phyloP scores from a whole-genome alignment of 2,797 vertebrate species.

The Xenentodon cancila region DNA sequence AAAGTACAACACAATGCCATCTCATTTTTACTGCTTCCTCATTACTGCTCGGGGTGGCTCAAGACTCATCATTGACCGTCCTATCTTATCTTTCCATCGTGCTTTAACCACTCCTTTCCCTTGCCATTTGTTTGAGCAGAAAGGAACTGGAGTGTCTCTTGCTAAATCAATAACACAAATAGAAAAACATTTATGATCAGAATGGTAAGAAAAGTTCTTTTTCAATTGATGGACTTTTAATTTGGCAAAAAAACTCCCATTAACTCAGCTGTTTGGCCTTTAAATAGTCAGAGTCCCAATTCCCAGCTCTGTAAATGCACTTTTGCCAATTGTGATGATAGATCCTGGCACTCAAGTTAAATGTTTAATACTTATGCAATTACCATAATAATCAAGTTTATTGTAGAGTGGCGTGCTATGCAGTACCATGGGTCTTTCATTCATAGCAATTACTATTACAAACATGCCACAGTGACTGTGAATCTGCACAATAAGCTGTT shows the following conservation, averaged over 20 bases:
- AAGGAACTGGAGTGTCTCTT: constrained; percentile 31
- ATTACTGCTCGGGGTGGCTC: constrained; percentile 81
- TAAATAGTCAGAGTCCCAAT: constrained; percentile 53
- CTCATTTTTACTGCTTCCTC: constrained; percentile 84
- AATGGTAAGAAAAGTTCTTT: constrained; percentile 61
- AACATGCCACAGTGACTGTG: constrained; percentile 65
- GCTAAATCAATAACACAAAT: constrained; percentile 74
- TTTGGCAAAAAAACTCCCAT: constrained; percentile 62
- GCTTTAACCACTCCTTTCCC: constrained; percentile 47
- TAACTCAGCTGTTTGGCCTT: constrained; percentile 55
- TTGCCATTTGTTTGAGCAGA: constrained; percentile 38
- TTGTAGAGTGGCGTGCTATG: constrained; percentile 70
- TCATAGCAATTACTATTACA: constrained; percentile 73
- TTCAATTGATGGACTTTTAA: constrained; percentile 69
- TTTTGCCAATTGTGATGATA: constrained; percentile 67
- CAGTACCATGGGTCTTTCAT: constrained; percentile 65
- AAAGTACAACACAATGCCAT: constrained; percentile 85
- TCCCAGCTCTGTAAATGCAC: constrained; percentile 61
- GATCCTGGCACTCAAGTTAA: constrained; percentile 68
- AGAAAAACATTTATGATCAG: constrained; percentile 76
- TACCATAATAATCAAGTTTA: constrained; percentile 81
- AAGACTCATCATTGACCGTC: constrained; percentile 65
- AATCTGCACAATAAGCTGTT: constrained; percentile 73
- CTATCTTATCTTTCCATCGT: constrained; percentile 56
- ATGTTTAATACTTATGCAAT: constrained; percentile 79